phyloP scores from a whole-genome alignment of 1,140 invertebrate species.

The Ceratosolen fusciceps region DNA sequence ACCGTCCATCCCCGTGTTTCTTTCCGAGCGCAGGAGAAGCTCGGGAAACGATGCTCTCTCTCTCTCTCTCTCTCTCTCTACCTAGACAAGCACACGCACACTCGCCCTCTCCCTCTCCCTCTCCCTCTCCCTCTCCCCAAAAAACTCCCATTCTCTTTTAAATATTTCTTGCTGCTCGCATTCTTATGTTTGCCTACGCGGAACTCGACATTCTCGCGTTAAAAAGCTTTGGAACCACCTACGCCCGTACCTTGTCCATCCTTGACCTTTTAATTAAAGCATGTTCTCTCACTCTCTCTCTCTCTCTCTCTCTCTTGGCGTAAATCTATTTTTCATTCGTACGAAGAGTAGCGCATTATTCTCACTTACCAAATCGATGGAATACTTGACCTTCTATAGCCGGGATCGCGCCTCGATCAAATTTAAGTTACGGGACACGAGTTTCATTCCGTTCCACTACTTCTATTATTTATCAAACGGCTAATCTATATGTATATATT shows the following conservation, averaged over 20 bases:
- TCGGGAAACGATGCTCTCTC: no score
- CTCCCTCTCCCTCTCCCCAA: not conserved
- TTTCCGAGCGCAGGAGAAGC: no score
- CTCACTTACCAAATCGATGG: not conserved
- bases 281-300: not conserved
- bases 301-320: not conserved
- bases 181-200: not conserved
- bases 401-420: not conserved
- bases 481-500: no score
- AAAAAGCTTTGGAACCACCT: not conserved
- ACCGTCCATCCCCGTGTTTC: not conserved
- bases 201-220: not conserved
- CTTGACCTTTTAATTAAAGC: conserved; percentile 11
- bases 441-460: no score
- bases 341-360: not conserved
- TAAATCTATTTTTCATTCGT: no score
- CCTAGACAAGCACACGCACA: no score
- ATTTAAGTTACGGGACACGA: no score
- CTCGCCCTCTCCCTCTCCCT: not conserved
- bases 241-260: not conserved
- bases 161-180: not conserved
- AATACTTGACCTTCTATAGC: not conserved
- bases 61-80: not conserved
- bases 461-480: no score
- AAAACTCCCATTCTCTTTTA: not conserved